Conservation (phyloP, 2,797 vertebrate genomes). For the Tenualosa thibaudeaui region DNA sequence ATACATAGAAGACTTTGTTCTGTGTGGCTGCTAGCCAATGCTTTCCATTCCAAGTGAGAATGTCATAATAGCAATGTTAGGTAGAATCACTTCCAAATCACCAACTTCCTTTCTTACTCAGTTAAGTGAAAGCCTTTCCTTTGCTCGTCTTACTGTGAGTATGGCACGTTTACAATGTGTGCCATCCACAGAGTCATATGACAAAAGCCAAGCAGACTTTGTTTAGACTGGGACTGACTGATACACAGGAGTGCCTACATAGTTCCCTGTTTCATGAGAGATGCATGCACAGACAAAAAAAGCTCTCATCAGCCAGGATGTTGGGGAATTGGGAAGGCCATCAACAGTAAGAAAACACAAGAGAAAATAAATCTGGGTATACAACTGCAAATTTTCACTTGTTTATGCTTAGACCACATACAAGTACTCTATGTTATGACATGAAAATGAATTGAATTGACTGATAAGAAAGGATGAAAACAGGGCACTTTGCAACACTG, state of each 20-base stretch:
- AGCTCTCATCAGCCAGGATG: neutral
- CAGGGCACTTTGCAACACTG: neutral
- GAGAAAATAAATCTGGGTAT: neutral
- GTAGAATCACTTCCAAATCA: neutral
- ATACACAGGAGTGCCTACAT: neutral
- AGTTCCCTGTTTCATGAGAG: neutral
- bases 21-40: too few relatives aligned
- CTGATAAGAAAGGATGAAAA: neutral
- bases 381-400: neutral
- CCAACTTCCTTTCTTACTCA: neutral
- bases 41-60: too few relatives aligned
- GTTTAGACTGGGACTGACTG: neutral
- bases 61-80: neutral
- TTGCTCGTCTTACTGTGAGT: neutral
- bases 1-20: too few relatives aligned
- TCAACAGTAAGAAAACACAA: neutral
- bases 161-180: neutral
- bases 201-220: neutral
- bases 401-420: neutral
- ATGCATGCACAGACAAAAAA: neutral
- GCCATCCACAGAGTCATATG: neutral
- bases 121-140: too few relatives aligned
- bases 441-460: too few relatives aligned
- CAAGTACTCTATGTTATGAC: neutral
- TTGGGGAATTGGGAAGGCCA: neutral